A percentile compares a stretch with the other conserved stretches of the same genome.
Conservation (phyloP, 1,140 invertebrate species). For the Polypedilum vanderplanki region DNA sequence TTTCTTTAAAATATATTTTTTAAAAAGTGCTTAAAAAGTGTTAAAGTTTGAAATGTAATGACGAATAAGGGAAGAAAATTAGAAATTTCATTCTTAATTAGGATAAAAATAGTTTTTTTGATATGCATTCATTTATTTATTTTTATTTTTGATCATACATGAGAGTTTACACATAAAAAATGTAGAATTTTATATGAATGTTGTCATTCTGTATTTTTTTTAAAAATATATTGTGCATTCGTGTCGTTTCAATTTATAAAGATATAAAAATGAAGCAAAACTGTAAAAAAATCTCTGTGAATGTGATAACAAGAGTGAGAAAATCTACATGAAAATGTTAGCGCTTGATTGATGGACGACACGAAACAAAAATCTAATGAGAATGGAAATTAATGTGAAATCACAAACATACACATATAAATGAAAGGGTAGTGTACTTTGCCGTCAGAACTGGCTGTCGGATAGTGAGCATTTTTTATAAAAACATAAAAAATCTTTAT, state of each 20-base stretch:
- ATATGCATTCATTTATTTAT: no score
- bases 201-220: no score
- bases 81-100: no score
- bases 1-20: background rate
- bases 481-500: background rate
- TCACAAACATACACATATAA: background rate
- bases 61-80: no score
- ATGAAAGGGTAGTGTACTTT: background rate
- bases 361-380: background rate
- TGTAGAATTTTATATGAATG: no score
- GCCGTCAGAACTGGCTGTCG: slow-evolving; percentile 26
- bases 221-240: no score
- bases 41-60: no score
- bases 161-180: no score
- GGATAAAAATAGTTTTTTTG: no score
- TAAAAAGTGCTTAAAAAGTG: no score
- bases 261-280: background rate
- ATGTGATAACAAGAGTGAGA: slow-evolving; percentile 10
- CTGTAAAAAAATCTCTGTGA: background rate
- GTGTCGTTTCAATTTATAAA: no score
- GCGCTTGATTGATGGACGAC: background rate
- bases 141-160: no score
- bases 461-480: slow-evolving; percentile 11
- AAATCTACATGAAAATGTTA: background rate
- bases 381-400: background rate